Evolutionary conservation across 2,797 vertebrate species (phyloP).

Genomic region (Poeciliopsis gracilis): DNA sequence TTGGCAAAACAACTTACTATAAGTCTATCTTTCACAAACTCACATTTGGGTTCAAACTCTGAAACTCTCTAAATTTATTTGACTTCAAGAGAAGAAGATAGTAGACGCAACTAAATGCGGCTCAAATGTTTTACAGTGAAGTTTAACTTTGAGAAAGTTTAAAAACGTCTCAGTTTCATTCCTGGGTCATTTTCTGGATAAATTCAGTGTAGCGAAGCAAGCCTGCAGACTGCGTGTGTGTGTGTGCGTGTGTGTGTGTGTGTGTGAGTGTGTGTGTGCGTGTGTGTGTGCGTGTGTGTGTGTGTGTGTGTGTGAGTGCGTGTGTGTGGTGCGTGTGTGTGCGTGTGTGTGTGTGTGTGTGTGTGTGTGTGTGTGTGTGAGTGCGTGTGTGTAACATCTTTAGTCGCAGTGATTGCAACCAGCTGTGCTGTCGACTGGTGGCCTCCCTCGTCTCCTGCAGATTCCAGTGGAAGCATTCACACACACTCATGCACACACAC

Average conservation of each 20-base stretch:
- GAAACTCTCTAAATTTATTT: too few species aligned
- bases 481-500: slow-evolving; percentile 9
- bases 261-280: slow-evolving; percentile 7
- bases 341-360: slow-evolving; percentile 12
- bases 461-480: slow-evolving; percentile 24
- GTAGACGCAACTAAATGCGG: too few species aligned
- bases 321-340: slow-evolving; percentile 1
- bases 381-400: slow-evolving; percentile 8
- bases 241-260: slow-evolving; percentile 9
- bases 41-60: too few species aligned
- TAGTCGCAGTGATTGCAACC: slow-evolving; percentile 77
- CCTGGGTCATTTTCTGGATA: background rate
- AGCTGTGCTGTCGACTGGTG: slow-evolving; percentile 74
- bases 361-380: slow-evolving; percentile 13
- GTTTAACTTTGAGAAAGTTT: background rate
- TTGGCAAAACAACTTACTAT: too few species aligned
- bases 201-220: background rate
- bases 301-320: background rate
- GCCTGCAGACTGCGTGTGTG: slow-evolving; percentile 3
- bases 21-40: too few species aligned
- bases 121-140: background rate
- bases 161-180: background rate
- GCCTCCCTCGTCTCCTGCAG: slow-evolving; percentile 58
- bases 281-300: slow-evolving; percentile 12
- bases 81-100: too few species aligned